Evolutionary conservation across 2,888 invertebrate species (phyloP).

Genomic region (Syrphus vitripennis): DNA sequence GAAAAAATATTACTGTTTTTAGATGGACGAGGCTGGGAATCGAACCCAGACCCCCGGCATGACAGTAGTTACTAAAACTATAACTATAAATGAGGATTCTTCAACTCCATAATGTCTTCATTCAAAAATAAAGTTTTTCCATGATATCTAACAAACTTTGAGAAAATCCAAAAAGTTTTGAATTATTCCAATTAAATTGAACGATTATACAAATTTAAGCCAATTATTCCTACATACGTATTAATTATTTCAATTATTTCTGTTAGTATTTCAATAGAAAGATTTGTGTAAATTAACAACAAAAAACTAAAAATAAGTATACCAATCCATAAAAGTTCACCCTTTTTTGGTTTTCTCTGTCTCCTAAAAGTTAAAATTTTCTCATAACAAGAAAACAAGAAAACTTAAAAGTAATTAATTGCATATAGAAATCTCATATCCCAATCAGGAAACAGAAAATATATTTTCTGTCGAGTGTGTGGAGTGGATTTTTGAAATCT

Average conservation of each 20-base stretch:
- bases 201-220: neutral
- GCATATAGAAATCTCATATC: constrained; percentile 3
- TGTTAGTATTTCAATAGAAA: neutral
- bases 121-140: too few species aligned
- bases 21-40: too few species aligned
- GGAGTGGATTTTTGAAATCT: constrained; percentile 4
- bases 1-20: too few species aligned
- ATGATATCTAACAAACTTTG: too few species aligned
- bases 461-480: constrained; percentile 8
- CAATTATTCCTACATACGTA: neutral
- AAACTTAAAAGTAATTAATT: constrained; percentile 12
- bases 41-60: too few species aligned
- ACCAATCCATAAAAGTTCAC: neutral
- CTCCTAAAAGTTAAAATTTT: neutral
- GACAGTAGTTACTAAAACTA: too few species aligned
- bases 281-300: neutral
- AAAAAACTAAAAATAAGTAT: neutral
- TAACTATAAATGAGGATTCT: too few species aligned
- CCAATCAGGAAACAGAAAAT: constrained; percentile 34
- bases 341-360: neutral
- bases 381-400: neutral
- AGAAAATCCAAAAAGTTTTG: too few species aligned
- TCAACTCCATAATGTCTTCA: too few species aligned
- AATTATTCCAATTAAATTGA: neutral
- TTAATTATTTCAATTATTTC: too few species aligned